Evolutionary conservation across 2,113 vertebrate species (phyloP).

Genomic region (Lagenorhynchus albirostris): DNA sequence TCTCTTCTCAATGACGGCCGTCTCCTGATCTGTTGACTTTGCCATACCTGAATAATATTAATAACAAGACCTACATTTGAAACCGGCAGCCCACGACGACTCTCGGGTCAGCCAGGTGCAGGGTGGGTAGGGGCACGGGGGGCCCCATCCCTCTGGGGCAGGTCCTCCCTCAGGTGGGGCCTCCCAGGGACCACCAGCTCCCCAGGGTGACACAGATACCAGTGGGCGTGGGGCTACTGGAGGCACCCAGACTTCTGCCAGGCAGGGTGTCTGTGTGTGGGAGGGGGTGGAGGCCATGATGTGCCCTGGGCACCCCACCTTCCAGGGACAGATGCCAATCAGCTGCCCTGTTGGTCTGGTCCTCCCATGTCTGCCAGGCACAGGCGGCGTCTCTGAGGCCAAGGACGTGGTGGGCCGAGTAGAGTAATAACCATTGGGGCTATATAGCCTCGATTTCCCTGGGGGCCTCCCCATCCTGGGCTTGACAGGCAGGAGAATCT

Average conservation of each 20-base stretch:
- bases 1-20: not conserved
- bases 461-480: not conserved
- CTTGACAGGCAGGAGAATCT: not conserved
- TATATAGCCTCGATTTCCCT: not conserved
- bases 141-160: not conserved
- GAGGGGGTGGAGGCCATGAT: rapidly evolving
- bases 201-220: not conserved
- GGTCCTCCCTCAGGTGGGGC: not conserved
- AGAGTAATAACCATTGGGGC: not conserved
- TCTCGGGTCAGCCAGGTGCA: not conserved
- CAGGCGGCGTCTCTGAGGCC: not conserved
- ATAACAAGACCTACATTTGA: not conserved
- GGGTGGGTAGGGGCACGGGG: rapidly evolving
- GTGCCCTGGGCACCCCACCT: no score
- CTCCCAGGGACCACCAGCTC: not conserved
- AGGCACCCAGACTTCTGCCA: not conserved
- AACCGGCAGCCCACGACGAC: not conserved
- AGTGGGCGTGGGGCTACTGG: not conserved
- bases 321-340: no score
- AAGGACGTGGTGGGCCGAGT: not conserved
- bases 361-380: not conserved
- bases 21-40: not conserved
- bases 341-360: not conserved
- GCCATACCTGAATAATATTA: not conserved
- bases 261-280: not conserved